These are phyloP conservation scores for Drosophila subquinaria DNA, from an alignment of 2,888 invertebrate genomes.

Conservation along the genomic window DNA sequence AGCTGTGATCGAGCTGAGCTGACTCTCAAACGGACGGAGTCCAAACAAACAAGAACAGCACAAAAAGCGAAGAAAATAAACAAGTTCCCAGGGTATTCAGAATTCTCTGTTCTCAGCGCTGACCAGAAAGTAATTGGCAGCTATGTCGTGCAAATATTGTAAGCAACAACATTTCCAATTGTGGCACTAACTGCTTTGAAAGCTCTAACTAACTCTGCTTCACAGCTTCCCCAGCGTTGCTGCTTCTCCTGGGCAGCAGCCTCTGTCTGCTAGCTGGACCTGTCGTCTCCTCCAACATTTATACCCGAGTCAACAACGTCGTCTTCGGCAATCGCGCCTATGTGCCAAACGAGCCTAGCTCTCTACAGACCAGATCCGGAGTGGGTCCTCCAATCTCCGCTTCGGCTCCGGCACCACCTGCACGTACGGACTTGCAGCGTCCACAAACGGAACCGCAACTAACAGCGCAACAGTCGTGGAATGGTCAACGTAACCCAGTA, in stretches of 20 bases:
- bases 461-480: constrained; percentile 21
- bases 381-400: not conserved
- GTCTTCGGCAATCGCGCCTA: not conserved
- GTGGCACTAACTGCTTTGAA: constrained; percentile 1
- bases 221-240: constrained; percentile 29
- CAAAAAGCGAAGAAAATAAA: constrained; percentile 17
- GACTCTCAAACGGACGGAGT: constrained; percentile 29
- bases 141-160: constrained; percentile 68
- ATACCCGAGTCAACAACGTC: not conserved
- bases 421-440: not conserved
- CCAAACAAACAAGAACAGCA: constrained; percentile 9
- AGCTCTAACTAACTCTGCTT: constrained; percentile 23
- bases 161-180: constrained; percentile 35
- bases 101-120: constrained; percentile 5
- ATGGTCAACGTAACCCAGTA: not conserved
- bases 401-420: not conserved
- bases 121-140: constrained; percentile 42
- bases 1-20: constrained; percentile 68
- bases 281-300: not conserved
- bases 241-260: constrained; percentile 34
- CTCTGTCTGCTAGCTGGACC: constrained; percentile 26
- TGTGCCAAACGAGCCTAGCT: not conserved
- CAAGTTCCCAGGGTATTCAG: constrained; percentile 6
- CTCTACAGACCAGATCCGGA: constrained; percentile 1
- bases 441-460: not conserved